These are phyloP conservation scores for Pterocles gutturalis DNA, from an alignment of 2,113 vertebrate genomes.

Conservation along the genomic window DNA sequence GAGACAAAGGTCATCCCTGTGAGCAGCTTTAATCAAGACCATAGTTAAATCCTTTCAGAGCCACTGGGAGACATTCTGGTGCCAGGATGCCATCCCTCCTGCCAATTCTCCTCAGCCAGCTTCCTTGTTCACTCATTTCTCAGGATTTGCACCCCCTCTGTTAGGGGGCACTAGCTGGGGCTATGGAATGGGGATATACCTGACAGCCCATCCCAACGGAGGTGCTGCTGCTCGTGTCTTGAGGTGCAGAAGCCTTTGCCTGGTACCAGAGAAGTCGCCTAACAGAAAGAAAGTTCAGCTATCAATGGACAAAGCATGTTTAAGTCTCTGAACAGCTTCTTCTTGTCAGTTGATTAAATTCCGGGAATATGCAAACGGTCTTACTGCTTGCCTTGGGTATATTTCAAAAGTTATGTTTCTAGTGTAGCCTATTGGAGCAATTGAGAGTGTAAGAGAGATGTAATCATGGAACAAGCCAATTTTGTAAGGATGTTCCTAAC, in stretches of 20 bases:
- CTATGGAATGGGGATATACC: background rate
- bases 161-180: background rate
- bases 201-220: background rate
- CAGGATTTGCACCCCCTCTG: background rate
- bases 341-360: too few species aligned
- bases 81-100: background rate
- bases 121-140: background rate
- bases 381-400: background rate
- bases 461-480: background rate
- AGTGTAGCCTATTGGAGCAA: background rate
- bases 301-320: background rate
- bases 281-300: background rate
- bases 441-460: background rate
- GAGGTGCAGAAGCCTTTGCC: background rate
- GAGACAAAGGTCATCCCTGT: background rate
- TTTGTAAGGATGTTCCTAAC: background rate
- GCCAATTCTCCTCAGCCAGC: fast-evolving
- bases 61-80: background rate
- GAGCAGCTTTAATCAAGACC: background rate
- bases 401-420: background rate
- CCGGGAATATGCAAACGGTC: too few species aligned
- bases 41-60: background rate
- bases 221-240: background rate
- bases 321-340: too few species aligned
- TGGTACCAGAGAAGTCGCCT: background rate